These are phyloP conservation scores for Netelia virgata DNA, from an alignment of 2,888 invertebrate species.

Conservation along the genomic window DNA sequence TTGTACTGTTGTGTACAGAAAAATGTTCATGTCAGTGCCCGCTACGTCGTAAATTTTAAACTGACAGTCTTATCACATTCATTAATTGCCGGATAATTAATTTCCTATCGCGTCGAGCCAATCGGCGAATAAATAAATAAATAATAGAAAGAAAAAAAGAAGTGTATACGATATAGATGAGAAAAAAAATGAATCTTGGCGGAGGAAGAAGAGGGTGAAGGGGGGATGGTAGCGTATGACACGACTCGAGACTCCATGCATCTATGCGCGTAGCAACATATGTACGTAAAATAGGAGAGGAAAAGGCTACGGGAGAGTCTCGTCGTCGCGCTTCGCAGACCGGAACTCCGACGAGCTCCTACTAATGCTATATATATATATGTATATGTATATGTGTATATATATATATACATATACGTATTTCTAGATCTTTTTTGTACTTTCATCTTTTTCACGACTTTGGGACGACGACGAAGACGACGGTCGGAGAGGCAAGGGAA, in stretches of 20 bases:
- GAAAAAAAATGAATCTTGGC: not conserved
- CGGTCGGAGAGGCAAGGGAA: conserved; percentile 1
- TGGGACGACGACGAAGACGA: conserved; percentile 20
- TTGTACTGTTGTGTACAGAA: not conserved
- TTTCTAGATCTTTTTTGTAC: conserved; percentile 50
- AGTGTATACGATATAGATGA: conserved; percentile 6
- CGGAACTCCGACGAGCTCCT: conserved; percentile 69
- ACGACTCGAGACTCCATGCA: not conserved
- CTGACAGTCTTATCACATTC: conserved; percentile 57
- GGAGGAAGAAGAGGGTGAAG: too few relatives aligned
- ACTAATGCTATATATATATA: not conserved
- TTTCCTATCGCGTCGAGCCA: conserved; percentile 35
- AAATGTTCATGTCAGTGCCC: conserved; percentile 27
- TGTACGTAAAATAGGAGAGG: not conserved
- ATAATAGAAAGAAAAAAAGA: conserved; percentile 20
- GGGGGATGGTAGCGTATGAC: too few relatives aligned
- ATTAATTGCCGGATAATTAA: conserved; percentile 64
- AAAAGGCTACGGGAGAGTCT: conserved; percentile 47
- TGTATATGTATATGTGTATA: conserved; percentile 18
- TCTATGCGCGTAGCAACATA: too few relatives aligned
- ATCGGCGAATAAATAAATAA: conserved; percentile 48
- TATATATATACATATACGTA: conserved; percentile 5
- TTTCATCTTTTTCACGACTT: conserved; percentile 34
- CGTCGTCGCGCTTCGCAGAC: conserved; percentile 75
- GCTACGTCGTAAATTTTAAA: conserved; percentile 38